Conservation (phyloP, 2,797 vertebrate genomes). For the Gymnopithys bicolor region DNA sequence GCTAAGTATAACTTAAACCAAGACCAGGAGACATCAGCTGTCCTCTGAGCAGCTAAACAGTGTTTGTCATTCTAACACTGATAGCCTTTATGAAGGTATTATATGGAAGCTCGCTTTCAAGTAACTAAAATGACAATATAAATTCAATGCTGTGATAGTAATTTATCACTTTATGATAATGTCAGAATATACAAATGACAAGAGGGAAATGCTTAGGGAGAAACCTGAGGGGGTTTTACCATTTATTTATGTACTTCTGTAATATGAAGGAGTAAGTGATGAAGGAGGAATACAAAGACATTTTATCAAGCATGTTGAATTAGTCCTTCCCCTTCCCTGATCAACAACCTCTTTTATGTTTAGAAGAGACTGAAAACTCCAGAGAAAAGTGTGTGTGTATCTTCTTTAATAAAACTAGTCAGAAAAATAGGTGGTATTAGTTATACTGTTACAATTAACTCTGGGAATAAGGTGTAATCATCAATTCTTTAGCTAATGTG, state of each 20-base stretch:
- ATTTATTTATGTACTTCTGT: slow-evolving; percentile 44
- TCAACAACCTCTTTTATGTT: background rate
- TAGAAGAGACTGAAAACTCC: background rate
- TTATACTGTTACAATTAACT: background rate
- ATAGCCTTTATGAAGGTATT: background rate
- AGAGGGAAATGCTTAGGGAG: background rate
- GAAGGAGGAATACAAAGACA: slow-evolving; percentile 17
- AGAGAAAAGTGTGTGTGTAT: background rate
- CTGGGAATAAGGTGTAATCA: background rate
- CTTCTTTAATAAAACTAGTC: background rate
- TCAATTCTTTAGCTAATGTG: background rate
- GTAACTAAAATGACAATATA: slow-evolving; percentile 5
- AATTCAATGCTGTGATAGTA: background rate
- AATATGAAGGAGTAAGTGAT: background rate
- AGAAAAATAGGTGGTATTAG: background rate
- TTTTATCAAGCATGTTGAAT: slow-evolving; percentile 31
- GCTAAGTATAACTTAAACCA: background rate
- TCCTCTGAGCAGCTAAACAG: background rate
- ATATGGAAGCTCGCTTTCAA: background rate
- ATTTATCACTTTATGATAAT: slow-evolving; percentile 25
- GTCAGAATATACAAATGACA: slow-evolving; percentile 5
- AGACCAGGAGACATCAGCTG: background rate
- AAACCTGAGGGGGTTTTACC: background rate
- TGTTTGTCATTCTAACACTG: slow-evolving; percentile 2
- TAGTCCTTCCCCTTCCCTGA: background rate